Percentiles rank a stretch among this genome's conserved stretches.
These are phyloP conservation scores for Drosophila bocqueti DNA, from an alignment of 1,140 invertebrate species.

Conservation along the genomic window DNA sequence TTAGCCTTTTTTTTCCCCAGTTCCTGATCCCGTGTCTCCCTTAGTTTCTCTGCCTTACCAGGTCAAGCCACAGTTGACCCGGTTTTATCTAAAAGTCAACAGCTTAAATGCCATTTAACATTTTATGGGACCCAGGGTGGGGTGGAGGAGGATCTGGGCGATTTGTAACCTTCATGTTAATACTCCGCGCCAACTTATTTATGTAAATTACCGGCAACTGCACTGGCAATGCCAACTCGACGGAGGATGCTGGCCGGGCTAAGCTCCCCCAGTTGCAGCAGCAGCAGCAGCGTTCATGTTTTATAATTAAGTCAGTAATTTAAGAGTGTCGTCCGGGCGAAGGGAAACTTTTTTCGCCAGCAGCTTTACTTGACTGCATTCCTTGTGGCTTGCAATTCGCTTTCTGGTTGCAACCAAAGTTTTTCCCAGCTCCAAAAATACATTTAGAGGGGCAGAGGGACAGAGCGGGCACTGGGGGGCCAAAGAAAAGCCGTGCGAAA, in stretches of 20 bases:
- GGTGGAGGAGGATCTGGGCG: constrained; percentile 11
- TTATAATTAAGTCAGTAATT: constrained; percentile 82
- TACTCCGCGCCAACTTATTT: constrained; percentile 69
- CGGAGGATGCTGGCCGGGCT: constrained; percentile 13
- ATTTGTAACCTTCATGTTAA: constrained; percentile 80
- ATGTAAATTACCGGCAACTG: constrained; percentile 75
- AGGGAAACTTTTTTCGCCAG: constrained; percentile 65
- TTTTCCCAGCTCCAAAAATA: constrained; percentile 32
- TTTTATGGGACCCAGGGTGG: constrained; percentile 49
- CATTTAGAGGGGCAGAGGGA: neutral
- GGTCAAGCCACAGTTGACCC: constrained; percentile 55
- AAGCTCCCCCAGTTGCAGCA: constrained; percentile 22
- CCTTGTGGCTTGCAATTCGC: constrained; percentile 77
- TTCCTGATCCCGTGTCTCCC: neutral
- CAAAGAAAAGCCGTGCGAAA: constrained; percentile 55
- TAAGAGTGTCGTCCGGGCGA: constrained; percentile 66
- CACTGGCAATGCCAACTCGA: constrained; percentile 43
- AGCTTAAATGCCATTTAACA: constrained; percentile 76
- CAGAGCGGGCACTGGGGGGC: neutral
- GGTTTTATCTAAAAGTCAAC: constrained; percentile 67
- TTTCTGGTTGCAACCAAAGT: constrained; percentile 53
- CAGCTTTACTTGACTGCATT: constrained; percentile 69
- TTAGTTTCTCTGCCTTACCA: constrained; percentile 2
- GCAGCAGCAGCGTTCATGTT: constrained; percentile 61
- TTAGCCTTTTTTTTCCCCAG: neutral